Evolutionary conservation across 2,797 vertebrate species (phyloP), one percentile per base, ranked within the genome.

Genomic region (Clamator glandarius): DNA sequence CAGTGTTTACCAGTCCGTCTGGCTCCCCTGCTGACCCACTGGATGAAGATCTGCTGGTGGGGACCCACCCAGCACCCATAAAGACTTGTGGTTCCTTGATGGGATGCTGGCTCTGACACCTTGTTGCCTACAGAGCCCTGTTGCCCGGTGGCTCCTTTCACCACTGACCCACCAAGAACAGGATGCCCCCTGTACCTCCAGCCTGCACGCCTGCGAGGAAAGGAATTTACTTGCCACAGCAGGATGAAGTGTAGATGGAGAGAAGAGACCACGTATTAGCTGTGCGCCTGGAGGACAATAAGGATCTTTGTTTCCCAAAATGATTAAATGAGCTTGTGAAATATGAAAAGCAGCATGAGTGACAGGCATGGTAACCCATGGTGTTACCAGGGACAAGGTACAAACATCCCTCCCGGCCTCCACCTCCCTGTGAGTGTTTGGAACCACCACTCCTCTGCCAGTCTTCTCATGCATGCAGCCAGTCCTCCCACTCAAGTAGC

Each of bases 31-130:
- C 55, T 73, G 83, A 66, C 19, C 11, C 0, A 0, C 39, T 0
- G 0, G 51, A 41, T 0, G 0, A 41, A 77, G 59, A 59, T 29
- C 6, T 2, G 0, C 46, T 0, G 1, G 7, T 11, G 50, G 36
- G 41, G 48, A 59, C 24, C 44, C 64, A 67, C 6, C 7, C 77
- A 44, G 59, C n/a, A 51, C 12, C 39, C 13, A 44, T 50, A 35
- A 29, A 66, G 42, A 3, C 29, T 72, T 57, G 18, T 35, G 36
- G 36, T 50, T 15, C 36, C 62, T 33, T 19, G 23, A 21, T 20
- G 48, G 33, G 44, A 39, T 18, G 26, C 58, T 19, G 16, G 35
- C 18, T 62, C 58, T 4, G 1, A 15, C 1, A 2, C 15, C 11
- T 24, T 2, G 0, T 4, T 26, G 9, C 42, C 39, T 15, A 39